A percentile compares a stretch with the other conserved stretches of the same genome.
These are phyloP conservation scores for Andricus quercusramuli DNA, from an alignment of 2,888 invertebrate genomes.

Conservation along the genomic window DNA sequence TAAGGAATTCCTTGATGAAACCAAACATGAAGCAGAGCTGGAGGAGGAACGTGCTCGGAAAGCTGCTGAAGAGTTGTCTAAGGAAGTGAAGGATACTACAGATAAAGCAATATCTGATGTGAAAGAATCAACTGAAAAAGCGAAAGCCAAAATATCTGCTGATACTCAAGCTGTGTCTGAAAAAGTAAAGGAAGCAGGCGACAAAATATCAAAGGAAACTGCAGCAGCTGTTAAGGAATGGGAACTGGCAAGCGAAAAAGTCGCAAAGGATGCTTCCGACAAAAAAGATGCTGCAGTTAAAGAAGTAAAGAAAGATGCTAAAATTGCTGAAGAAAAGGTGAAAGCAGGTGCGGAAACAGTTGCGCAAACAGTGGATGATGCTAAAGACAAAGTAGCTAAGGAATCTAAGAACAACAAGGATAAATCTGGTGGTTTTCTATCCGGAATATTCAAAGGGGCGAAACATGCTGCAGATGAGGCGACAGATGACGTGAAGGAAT, in stretches of 20 bases:
- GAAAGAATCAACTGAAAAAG: constrained; percentile 48
- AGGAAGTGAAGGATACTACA: constrained; percentile 50
- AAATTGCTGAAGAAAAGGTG: constrained; percentile 76
- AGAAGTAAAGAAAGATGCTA: constrained; percentile 67
- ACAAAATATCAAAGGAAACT: constrained; percentile 32
- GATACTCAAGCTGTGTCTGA: constrained; percentile 31
- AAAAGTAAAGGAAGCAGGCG: constrained; percentile 44
- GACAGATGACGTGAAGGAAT: constrained; percentile 48
- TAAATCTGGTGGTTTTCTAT: constrained; percentile 64
- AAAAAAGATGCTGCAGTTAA: constrained; percentile 61
- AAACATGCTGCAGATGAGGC: constrained; percentile 63
- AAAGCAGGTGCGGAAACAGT: not conserved
- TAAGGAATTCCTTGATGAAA: constrained; percentile 73
- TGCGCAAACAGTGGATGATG: constrained; percentile 42
- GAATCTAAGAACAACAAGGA: constrained; percentile 63
- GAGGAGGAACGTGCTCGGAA: constrained; percentile 56
- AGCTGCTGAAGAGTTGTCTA: constrained; percentile 53
- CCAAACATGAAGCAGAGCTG: constrained; percentile 62
- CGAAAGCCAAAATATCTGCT: constrained; percentile 50
- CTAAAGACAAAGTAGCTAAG: constrained; percentile 52
- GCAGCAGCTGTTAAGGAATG: constrained; percentile 14
- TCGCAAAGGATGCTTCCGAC: constrained; percentile 24
- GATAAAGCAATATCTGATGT: constrained; percentile 51
- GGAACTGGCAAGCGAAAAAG: constrained; percentile 27
- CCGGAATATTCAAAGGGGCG: constrained; percentile 62